Percentiles rank a stretch among this genome's conserved stretches.
Evolutionary conservation across 2,888 invertebrate species (phyloP).

Genomic region (Pseudoips prasinana): DNA sequence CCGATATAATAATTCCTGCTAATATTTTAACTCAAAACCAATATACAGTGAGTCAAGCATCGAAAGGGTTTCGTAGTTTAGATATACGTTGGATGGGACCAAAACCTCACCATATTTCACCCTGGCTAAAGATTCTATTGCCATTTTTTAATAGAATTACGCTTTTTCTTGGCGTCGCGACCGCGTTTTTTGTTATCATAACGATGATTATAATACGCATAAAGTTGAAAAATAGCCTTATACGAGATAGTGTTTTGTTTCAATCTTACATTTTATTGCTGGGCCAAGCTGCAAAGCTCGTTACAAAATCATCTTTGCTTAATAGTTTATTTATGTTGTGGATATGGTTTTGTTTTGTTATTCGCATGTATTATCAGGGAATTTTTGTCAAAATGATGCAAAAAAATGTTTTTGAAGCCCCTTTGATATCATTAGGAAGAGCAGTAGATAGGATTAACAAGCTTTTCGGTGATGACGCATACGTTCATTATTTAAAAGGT

Average conservation of each 20-base stretch:
- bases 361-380: no score
- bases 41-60: constrained; percentile 37
- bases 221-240: constrained; percentile 6
- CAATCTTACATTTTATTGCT: no score
- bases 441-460: no score
- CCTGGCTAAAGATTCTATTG: constrained; percentile 46
- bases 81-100: constrained; percentile 52
- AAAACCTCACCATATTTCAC: constrained; percentile 38
- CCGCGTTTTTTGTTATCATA: constrained; percentile 29
- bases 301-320: no score
- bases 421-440: no score
- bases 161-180: constrained; percentile 34
- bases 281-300: no score
- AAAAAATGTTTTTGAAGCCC: no score
- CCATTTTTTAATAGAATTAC: constrained; percentile 44
- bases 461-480: no score
- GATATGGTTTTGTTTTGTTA: no score
- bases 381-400: no score
- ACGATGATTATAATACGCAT: constrained; percentile 28
- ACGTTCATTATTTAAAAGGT: no score
- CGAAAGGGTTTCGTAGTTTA: constrained; percentile 35
- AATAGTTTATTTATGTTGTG: no score
- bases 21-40: constrained; percentile 34
- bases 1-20: constrained; percentile 47
- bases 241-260: not conserved